A percentile compares a stretch with the other conserved stretches of the same genome.
phyloP scores from a whole-genome alignment of 2,113 vertebrate species.

The Naja naja region DNA sequence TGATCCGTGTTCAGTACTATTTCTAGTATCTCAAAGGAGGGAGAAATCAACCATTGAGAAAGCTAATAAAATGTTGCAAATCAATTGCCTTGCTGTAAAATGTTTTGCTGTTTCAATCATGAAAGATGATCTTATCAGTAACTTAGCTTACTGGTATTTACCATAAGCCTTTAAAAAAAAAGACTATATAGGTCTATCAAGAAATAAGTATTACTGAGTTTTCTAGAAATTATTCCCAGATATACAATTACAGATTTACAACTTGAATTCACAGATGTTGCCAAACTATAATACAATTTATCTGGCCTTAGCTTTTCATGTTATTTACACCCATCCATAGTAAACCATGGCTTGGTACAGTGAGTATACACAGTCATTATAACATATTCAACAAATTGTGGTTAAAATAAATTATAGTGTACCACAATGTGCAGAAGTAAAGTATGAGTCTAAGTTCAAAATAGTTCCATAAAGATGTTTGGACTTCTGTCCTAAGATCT shows the following conservation, averaged over 20 bases:
- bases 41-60: not conserved
- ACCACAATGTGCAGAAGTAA: not conserved
- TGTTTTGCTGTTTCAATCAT: not conserved
- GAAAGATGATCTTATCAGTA: not conserved
- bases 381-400: not conserved
- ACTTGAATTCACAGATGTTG: not conserved
- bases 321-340: not conserved
- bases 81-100: not conserved
- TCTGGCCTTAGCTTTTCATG: not conserved
- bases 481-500: not conserved
- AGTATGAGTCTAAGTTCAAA: not conserved
- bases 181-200: not conserved
- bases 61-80: not conserved
- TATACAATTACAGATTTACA: not conserved
- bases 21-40: not conserved
- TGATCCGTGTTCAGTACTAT: not conserved
- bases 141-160: not conserved
- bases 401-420: not conserved
- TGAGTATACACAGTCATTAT: not conserved
- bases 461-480: not conserved
- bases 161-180: not conserved
- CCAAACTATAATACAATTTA: not conserved
- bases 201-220: not conserved
- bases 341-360: not conserved
- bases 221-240: not conserved